Conservation (phyloP, 2,113 vertebrate genomes). For the Mormoops blainvillei region DNA sequence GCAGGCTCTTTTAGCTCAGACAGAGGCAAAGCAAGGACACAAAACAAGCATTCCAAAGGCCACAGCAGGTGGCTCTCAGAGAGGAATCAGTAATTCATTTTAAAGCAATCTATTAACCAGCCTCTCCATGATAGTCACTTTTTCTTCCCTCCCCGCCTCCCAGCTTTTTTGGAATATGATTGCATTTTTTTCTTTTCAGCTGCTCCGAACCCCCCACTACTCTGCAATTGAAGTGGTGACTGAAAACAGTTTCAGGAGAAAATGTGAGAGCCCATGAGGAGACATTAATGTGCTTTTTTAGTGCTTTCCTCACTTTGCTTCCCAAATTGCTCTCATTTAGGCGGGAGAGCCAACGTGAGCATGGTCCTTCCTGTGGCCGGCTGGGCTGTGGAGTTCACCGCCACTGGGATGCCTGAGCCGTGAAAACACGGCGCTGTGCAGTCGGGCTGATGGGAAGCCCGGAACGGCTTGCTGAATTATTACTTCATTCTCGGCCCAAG, state of each 20-base stretch:
- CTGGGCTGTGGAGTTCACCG: background rate
- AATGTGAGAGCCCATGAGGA: background rate
- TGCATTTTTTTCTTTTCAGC: background rate
- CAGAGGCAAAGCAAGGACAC: background rate
- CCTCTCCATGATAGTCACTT: background rate
- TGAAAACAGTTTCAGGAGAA: background rate
- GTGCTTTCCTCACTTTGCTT: background rate
- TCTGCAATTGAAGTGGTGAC: background rate
- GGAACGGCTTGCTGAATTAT: conserved; percentile 63
- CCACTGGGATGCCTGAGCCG: background rate
- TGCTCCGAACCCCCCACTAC: background rate
- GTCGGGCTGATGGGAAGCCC: background rate
- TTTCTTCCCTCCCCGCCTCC: fast-evolving
- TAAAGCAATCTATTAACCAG: background rate
- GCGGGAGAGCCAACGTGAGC: background rate
- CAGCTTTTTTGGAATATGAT: background rate
- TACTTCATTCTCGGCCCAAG: conserved; percentile 38
- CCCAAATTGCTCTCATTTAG: background rate
- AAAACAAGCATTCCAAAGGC: background rate
- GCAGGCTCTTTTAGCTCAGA: background rate
- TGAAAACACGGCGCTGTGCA: background rate
- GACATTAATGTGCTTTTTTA: background rate
- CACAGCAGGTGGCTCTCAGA: background rate
- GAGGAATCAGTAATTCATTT: background rate
- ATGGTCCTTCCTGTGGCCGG: background rate